Evolutionary conservation across 2,113 vertebrate species (phyloP).

Genomic region (Dryoscopus gambensis): DNA sequence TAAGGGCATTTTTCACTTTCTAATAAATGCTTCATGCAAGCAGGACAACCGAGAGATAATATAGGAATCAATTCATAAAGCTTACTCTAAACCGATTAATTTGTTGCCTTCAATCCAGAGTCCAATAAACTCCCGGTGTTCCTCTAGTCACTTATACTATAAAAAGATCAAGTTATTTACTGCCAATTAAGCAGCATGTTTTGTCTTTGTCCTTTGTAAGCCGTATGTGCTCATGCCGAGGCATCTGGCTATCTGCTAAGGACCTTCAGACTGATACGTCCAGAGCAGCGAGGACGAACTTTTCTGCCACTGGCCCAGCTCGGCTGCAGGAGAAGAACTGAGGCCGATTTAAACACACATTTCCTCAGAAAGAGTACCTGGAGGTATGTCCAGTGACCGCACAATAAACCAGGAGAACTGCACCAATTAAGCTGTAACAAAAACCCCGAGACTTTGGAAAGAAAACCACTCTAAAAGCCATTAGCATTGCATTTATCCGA

Average conservation of each 20-base stretch:
- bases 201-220: slow-evolving; percentile 78
- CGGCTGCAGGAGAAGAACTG: slow-evolving; percentile 43
- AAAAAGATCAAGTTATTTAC: slow-evolving; percentile 84
- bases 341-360: slow-evolving; percentile 68
- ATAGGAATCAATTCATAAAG: slow-evolving; percentile 81
- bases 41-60: slow-evolving; percentile 64
- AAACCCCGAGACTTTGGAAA: slow-evolving; percentile 83
- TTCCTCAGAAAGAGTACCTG: slow-evolving; percentile 76
- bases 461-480: slow-evolving; percentile 87
- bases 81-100: slow-evolving; percentile 80
- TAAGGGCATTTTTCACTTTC: slow-evolving; percentile 54
- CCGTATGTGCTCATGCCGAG: slow-evolving; percentile 65
- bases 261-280: slow-evolving; percentile 63
- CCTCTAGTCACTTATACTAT: slow-evolving; percentile 77
- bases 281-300: slow-evolving; percentile 58
- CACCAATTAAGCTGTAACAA: slow-evolving; percentile 87
- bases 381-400: slow-evolving; percentile 79
- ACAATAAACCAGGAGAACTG: slow-evolving; percentile 83
- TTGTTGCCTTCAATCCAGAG: slow-evolving; percentile 73
- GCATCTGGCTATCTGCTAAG: slow-evolving; percentile 68
- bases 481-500: slow-evolving; percentile 84
- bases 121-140: slow-evolving; percentile 75
- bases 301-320: slow-evolving; percentile 71
- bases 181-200: slow-evolving; percentile 80
- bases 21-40: slow-evolving; percentile 64